These are phyloP conservation scores for Loxodonta africana DNA, from an alignment of 2,113 vertebrate species.

Conservation along the genomic window DNA sequence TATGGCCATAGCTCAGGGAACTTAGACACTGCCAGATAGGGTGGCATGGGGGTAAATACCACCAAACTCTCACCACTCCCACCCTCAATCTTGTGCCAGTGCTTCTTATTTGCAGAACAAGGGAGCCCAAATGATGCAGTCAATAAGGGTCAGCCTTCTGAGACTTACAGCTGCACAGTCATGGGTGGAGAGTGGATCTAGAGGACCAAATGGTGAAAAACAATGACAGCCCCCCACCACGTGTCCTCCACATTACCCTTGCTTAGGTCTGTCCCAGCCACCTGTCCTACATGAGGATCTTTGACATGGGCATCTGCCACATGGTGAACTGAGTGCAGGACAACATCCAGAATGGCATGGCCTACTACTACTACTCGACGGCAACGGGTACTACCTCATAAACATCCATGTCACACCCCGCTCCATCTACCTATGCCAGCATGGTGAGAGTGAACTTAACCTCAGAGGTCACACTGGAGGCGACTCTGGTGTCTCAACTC, in stretches of 20 bases:
- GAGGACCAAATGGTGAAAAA: neutral
- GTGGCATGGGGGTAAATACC: neutral
- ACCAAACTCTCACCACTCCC: neutral
- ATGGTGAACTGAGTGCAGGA: neutral
- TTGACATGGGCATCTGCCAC: constrained; percentile 94
- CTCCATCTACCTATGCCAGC: too few relatives aligned
- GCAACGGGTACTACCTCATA: too few relatives aligned
- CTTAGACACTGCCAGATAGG: neutral
- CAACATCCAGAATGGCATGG: too few relatives aligned
- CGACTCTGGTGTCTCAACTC: neutral
- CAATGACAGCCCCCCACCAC: too few relatives aligned
- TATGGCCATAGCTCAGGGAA: neutral
- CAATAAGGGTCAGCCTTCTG: neutral
- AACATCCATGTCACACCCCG: too few relatives aligned
- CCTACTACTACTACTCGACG: too few relatives aligned
- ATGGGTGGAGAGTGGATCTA: neutral
- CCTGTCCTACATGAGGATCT: constrained; percentile 97
- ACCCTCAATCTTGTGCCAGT: neutral
- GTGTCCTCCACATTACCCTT: constrained; percentile 6
- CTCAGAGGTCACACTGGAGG: too few relatives aligned
- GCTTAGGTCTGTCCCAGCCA: constrained; percentile 84
- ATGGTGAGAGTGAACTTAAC: too few relatives aligned
- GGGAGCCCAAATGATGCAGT: neutral
- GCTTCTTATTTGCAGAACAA: neutral
- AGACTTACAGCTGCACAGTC: neutral